Conservation (phyloP, 1,140 invertebrate species). For the Penaeus chinensis region DNA sequence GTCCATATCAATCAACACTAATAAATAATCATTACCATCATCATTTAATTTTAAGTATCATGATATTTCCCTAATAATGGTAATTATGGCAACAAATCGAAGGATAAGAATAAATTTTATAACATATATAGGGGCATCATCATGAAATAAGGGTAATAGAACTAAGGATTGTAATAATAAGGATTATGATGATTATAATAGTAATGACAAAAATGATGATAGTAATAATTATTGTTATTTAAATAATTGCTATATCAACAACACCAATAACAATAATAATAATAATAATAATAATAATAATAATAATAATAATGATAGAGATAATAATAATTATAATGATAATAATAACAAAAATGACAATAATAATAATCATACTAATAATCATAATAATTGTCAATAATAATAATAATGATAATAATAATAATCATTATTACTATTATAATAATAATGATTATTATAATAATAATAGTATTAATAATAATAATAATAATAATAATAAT, state of each 20-base stretch:
- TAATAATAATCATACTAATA: too few species aligned
- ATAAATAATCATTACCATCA: too few species aligned
- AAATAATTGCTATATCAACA: neutral
- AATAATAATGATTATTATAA: neutral
- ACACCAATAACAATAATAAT: neutral
- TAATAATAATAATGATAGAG: neutral
- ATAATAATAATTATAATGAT: neutral
- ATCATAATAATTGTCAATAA: too few species aligned
- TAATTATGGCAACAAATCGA: too few species aligned
- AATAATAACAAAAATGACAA: neutral
- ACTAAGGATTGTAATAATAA: neutral
- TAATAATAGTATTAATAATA: neutral
- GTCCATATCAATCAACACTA: too few species aligned
- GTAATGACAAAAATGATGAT: constrained; percentile 6
- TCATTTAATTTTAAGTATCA: too few species aligned
- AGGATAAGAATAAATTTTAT: too few species aligned
- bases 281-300: constrained; percentile 19
- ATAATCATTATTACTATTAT: neutral
- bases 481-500: constrained; percentile 14
- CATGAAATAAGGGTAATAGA: neutral
- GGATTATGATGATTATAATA: neutral
- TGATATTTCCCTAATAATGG: too few species aligned
- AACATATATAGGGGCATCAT: too few species aligned
- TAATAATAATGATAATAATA: neutral
- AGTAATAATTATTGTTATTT: neutral